These are phyloP conservation scores for Therioaphis trifolii DNA, from an alignment of 2,888 invertebrate genomes.

Conservation along the genomic window DNA sequence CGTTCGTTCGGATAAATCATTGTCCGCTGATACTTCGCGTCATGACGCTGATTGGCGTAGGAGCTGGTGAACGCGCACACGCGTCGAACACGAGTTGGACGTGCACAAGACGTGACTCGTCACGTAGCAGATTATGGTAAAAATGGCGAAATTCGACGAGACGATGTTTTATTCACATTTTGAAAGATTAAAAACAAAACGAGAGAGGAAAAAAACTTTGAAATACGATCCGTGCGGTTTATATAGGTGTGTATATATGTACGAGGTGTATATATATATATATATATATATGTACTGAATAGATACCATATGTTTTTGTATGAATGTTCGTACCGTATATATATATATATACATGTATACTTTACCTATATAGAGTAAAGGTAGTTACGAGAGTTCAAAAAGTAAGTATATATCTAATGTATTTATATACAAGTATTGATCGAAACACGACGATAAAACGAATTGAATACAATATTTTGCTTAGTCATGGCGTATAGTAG, in stretches of 20 bases:
- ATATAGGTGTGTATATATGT: no score
- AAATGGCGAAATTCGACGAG: background rate
- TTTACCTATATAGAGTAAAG: no score
- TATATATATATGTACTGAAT: no score
- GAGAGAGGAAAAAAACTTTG: background rate
- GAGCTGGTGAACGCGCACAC: no score
- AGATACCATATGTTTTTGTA: no score
- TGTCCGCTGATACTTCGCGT: no score
- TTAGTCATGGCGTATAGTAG: conserved; percentile 41
- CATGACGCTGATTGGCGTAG: no score
- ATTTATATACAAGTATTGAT: background rate
- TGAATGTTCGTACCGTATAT: background rate
- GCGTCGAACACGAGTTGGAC: no score
- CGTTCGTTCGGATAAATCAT: no score
- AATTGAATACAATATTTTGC: conserved; percentile 27
- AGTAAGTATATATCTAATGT: background rate
- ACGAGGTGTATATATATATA: background rate
- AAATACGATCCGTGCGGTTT: background rate
- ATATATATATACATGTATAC: no score
- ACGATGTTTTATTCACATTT: background rate
- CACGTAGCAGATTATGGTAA: background rate
- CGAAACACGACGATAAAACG: conserved; percentile 21
- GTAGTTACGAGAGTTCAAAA: no score
- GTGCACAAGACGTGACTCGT: no score
- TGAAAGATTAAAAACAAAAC: background rate